phyloP scores from a whole-genome alignment of 1,140 invertebrate genomes.

The Panonychus citri region DNA sequence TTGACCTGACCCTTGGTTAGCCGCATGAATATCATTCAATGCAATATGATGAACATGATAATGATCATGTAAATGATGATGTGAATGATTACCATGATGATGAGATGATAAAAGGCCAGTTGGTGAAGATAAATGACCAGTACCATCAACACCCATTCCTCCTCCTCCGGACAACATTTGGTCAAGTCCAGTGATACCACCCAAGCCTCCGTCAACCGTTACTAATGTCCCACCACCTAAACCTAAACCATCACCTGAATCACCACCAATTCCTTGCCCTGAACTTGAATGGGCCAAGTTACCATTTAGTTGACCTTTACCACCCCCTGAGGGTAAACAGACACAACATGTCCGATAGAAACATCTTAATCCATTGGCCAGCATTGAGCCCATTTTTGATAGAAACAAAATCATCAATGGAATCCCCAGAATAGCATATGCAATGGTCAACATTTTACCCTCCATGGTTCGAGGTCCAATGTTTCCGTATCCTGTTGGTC shows the following conservation, averaged over 20 bases:
- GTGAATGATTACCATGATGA: background rate
- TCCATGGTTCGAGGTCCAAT: conserved; percentile 52
- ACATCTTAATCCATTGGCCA: background rate
- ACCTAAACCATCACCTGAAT: background rate
- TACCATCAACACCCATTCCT: too few species aligned
- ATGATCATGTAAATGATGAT: background rate
- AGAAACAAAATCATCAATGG: conserved; percentile 78
- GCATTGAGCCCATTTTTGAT: conserved; percentile 60
- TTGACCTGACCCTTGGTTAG: too few species aligned
- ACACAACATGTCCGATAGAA: background rate
- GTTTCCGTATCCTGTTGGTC: background rate
- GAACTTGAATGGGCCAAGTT: too few species aligned
- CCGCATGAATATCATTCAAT: background rate
- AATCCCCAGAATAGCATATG: conserved; percentile 88
- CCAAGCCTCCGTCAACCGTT: too few species aligned
- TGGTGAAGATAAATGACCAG: too few species aligned
- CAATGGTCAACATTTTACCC: conserved; percentile 80
- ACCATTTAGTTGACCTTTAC: too few species aligned
- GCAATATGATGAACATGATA: background rate
- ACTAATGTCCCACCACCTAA: background rate
- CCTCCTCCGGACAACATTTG: too few species aligned
- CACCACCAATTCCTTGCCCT: background rate
- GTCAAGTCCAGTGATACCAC: too few species aligned
- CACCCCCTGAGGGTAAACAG: background rate
- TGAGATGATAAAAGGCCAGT: background rate